These are phyloP conservation scores for Aphelenchoides fujianensis DNA, from an alignment of 1,140 invertebrate genomes.

Conservation along the genomic window DNA sequence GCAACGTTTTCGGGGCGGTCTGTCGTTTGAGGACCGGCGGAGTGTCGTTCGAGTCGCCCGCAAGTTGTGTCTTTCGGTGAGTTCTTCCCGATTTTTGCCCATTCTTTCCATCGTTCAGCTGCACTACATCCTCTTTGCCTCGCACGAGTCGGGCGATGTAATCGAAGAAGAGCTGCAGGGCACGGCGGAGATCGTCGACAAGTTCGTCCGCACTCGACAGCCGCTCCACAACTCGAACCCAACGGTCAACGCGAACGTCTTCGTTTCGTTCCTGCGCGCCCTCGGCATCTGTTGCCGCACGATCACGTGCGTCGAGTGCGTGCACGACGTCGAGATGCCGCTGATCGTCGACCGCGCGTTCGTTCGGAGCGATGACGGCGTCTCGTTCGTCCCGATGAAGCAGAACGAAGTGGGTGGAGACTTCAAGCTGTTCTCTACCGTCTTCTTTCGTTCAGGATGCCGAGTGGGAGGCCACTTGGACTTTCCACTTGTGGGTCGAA, in stretches of 20 bases:
- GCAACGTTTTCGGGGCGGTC: not conserved
- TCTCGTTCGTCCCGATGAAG: slow-evolving; percentile 16
- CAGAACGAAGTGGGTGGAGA: not conserved
- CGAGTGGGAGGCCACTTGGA: not conserved
- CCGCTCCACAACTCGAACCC: not conserved
- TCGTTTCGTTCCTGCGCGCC: slow-evolving; percentile 8
- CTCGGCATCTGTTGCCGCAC: slow-evolving; percentile 12
- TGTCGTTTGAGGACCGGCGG: slow-evolving; percentile 1
- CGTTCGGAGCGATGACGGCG: not conserved
- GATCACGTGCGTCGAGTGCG: slow-evolving; percentile 3
- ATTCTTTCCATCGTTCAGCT: not conserved
- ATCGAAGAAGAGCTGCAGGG: not conserved
- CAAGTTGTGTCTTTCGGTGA: slow-evolving; percentile 16
- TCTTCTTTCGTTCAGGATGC: not conserved
- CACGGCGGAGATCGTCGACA: not conserved
- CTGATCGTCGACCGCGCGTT: slow-evolving; percentile 12
- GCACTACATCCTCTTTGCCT: not conserved
- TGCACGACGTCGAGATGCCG: slow-evolving; percentile 2
- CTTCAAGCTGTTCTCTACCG: not conserved
- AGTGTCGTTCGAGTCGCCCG: slow-evolving; percentile 3
- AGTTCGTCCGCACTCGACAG: not conserved
- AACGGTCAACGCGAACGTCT: not conserved
- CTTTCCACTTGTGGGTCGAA: slow-evolving; percentile 13
- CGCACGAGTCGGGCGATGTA: not conserved
- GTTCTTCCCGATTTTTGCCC: not conserved